Conservation (phyloP, 2,797 vertebrate genomes). For the Sphenodon punctatus region DNA sequence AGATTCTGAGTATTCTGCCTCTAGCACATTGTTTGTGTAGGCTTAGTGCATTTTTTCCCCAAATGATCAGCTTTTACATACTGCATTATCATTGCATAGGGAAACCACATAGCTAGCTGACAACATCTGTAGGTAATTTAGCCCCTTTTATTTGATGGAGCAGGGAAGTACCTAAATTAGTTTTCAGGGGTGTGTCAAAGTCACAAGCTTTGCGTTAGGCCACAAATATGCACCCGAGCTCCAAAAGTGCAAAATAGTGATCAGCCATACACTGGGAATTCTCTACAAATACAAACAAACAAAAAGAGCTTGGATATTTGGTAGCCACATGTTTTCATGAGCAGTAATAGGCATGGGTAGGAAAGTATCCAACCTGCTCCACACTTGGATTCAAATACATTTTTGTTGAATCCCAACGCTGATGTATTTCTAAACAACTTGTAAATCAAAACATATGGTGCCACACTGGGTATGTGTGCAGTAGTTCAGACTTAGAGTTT, state of each 20-base stretch:
- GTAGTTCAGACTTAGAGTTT: slow-evolving; percentile 22
- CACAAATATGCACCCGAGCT: neutral
- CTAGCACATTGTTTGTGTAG: neutral
- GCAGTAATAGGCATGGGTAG: neutral
- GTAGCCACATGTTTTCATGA: slow-evolving; percentile 28
- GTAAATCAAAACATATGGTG: neutral
- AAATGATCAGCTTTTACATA: neutral
- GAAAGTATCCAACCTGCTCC: slow-evolving; percentile 23
- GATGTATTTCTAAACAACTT: neutral
- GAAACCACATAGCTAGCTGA: slow-evolving; percentile 16
- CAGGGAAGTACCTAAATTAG: slow-evolving; percentile 26
- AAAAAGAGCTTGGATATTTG: neutral
- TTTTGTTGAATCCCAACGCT: neutral
- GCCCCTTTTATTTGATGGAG: slow-evolving; percentile 15
- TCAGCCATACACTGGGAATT: neutral
- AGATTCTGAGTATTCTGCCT: neutral
- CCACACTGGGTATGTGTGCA: slow-evolving; percentile 4
- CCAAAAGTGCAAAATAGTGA: slow-evolving; percentile 18
- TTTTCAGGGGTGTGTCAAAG: slow-evolving; percentile 3
- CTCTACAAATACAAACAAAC: neutral
- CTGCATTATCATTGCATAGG: neutral
- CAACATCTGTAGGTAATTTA: slow-evolving; percentile 37
- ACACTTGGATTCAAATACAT: neutral
- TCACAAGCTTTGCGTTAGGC: slow-evolving; percentile 14
- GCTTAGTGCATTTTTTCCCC: neutral